A percentile compares a stretch with the other conserved stretches of the same genome.
These are phyloP conservation scores for Crocidura indochinensis DNA, from an alignment of 2,797 vertebrate genomes.

Conservation along the genomic window DNA sequence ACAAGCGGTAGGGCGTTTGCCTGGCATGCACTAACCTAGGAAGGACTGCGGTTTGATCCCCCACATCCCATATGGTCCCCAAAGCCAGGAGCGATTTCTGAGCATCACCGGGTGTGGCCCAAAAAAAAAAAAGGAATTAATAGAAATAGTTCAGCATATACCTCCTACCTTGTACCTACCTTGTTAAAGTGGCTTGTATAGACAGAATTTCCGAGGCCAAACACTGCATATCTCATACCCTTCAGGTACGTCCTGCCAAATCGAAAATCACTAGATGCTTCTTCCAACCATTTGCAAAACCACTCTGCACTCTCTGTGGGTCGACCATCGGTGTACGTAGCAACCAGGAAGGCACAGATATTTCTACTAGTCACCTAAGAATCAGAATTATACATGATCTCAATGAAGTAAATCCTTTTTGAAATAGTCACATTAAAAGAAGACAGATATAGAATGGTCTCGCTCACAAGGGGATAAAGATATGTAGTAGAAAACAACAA, in stretches of 20 bases:
- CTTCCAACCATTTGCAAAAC: slow-evolving; percentile 98
- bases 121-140: not conserved
- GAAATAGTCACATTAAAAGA: no score
- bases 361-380: slow-evolving; percentile 91
- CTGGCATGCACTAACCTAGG: no score
- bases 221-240: slow-evolving; percentile 95
- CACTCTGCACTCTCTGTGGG: slow-evolving; percentile 94
- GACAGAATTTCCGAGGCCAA: slow-evolving; percentile 95
- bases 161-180: slow-evolving; percentile 92
- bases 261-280: slow-evolving; percentile 95
- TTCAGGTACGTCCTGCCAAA: slow-evolving; percentile 94
- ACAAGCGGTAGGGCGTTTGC: no score
- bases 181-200: slow-evolving; percentile 95
- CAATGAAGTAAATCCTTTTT: not conserved
- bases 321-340: slow-evolving; percentile 95
- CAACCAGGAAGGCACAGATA: slow-evolving; percentile 95
- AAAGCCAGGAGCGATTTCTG: no score
- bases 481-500: no score
- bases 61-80: no score
- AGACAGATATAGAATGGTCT: no score
- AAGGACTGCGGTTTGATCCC: no score
- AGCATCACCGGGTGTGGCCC: no score
- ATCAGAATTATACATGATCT: not conserved
- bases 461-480: no score
- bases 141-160: not conserved